Conservation (phyloP, 2,888 invertebrate species). For the Dryocosmus kuriphilus region DNA sequence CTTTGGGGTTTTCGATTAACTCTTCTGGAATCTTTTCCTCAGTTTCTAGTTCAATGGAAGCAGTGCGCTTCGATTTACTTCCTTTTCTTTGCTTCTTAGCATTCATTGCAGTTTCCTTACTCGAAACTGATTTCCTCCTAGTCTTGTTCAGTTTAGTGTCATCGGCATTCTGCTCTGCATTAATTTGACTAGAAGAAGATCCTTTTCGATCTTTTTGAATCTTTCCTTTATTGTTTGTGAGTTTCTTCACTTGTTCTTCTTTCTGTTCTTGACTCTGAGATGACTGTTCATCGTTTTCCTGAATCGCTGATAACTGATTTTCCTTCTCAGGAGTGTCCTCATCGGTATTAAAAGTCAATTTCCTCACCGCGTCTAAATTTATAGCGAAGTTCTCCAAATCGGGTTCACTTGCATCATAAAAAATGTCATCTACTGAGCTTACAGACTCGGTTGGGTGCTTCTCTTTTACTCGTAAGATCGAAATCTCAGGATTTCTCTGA, state of each 20-base stretch:
- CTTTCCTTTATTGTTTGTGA: not conserved
- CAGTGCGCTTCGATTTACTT: not conserved
- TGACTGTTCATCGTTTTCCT: not conserved
- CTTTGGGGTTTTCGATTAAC: not conserved
- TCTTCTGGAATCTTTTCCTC: not conserved
- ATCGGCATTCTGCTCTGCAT: not conserved
- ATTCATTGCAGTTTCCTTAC: not conserved
- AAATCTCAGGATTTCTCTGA: not conserved
- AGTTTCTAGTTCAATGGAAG: not conserved
- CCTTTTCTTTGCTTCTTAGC: not conserved
- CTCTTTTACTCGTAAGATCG: slow-evolving; percentile 19
- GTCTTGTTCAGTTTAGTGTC: not conserved
- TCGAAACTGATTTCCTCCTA: slow-evolving; percentile 1
- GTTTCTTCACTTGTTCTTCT: not conserved
- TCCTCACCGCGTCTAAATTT: slow-evolving; percentile 11
- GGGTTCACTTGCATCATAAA: slow-evolving; percentile 11
- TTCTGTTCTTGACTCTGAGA: not conserved
- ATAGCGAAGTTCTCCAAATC: not conserved
- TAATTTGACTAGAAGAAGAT: not conserved
- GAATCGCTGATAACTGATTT: not conserved
- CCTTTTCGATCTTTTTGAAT: not conserved
- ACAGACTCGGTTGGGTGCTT: not conserved
- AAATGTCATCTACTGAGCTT: not conserved
- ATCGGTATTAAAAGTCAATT: slow-evolving; percentile 15
- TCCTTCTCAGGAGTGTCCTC: not conserved